Evolutionary conservation across 2,888 invertebrate species (phyloP), one percentile per base, ranked within the genome.

Genomic region (Bhutanitis thaidina): DNA sequence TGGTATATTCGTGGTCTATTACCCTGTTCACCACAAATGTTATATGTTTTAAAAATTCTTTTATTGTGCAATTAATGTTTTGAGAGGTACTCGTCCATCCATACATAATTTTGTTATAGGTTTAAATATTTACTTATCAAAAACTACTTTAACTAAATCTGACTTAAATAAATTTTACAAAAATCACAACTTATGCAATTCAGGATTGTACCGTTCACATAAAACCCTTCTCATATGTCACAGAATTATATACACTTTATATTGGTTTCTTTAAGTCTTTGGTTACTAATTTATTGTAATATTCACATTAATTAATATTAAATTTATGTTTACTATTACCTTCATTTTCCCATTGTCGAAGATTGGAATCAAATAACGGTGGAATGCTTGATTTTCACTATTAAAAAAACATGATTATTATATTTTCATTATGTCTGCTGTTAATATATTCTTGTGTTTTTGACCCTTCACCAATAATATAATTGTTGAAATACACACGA

Each of bases 111-210:
- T 73, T 74, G 59, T 46, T 49, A 53, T 45, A 47, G 50, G 56
- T 75, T 78, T 75, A 71, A 80, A 84, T 84, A 77, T 80, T 84
- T 80, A 85, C 83, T 86, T 88, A 88, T 88, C 84, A 88, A 89
- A 89, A 89, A 86, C 89, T 89, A 88, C 89, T 68, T 72, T 69
- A 82, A 82, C 78, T 75, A 62, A 83, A 77, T 74, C 59, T 74
- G 67, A 77, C 79, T 79, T 82, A 80, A 78, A 80, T 62, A 78
- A 83, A 82, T 75, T 81, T 76, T 88, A 85, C 83, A 86, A 80
- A 79, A 80, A 80, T 79, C 82, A 82, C 82, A 84, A 85, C 80
- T 71, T 74, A 76, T 68, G 69, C 66, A 67, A 69, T 71, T 69
- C 73, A 66, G 67, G 69, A 75, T 62, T 50, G 55, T 57, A 54